Conservation (phyloP, 2,888 invertebrate genomes). For the Ornithoptera alexandrae region DNA sequence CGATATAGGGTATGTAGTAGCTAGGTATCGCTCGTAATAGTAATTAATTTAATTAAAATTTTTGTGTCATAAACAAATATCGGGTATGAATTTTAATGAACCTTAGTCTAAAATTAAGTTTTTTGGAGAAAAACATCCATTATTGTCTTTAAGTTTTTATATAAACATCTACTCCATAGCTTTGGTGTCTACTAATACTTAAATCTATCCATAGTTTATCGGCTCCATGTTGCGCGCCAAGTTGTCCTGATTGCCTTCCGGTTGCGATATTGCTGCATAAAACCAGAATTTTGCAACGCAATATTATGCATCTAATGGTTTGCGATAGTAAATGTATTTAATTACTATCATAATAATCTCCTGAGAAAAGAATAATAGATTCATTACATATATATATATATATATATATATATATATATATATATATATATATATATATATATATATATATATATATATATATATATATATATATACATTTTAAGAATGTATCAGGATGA, state of each 20-base stretch:
- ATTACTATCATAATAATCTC: too few relatives aligned
- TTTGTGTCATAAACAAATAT: neutral
- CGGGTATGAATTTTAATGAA: neutral
- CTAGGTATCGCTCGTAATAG: neutral
- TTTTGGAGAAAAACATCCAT: neutral
- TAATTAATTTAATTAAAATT: neutral
- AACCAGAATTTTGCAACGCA: constrained; percentile 1
- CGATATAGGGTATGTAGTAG: too few relatives aligned
- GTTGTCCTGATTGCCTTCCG: constrained; percentile 48
- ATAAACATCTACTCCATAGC: constrained; percentile 30
- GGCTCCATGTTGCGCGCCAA: constrained; percentile 43
- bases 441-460: too few relatives aligned
- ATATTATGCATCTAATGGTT: too few relatives aligned
- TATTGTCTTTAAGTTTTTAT: neutral
- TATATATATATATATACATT: too few relatives aligned
- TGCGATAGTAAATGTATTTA: too few relatives aligned
- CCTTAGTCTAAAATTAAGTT: neutral
- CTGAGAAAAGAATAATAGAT: too few relatives aligned
- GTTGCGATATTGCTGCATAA: constrained; percentile 29
- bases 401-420: too few relatives aligned
- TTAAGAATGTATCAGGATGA: too few relatives aligned
- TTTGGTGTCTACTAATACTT: constrained; percentile 36
- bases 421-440: too few relatives aligned
- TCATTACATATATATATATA: too few relatives aligned
- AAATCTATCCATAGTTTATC: constrained; percentile 50